Evolutionary conservation across 2,113 vertebrate species (phyloP).

Genomic region (Pterocles burchelli): DNA sequence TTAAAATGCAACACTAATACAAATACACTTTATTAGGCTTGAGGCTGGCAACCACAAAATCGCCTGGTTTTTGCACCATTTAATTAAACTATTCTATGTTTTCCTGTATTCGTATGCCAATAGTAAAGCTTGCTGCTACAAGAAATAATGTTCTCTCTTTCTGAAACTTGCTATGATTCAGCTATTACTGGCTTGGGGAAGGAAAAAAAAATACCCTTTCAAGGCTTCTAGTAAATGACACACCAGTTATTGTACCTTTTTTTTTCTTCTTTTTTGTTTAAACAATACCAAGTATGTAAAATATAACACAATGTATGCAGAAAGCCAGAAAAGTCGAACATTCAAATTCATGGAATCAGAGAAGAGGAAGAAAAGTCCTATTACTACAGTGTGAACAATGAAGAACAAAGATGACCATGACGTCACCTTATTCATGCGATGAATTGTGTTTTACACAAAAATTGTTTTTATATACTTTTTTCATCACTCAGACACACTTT

Average conservation of each 20-base stretch:
- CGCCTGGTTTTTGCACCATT: background rate
- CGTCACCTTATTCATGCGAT: background rate
- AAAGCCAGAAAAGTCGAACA: background rate
- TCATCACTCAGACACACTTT: background rate
- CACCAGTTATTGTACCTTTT: background rate
- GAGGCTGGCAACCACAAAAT: background rate
- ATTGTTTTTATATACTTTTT: background rate
- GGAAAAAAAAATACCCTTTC: background rate
- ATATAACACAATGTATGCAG: background rate
- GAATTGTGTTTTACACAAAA: background rate
- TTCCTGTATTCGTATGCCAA: background rate
- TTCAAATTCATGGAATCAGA: background rate
- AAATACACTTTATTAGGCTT: background rate
- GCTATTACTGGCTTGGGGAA: background rate
- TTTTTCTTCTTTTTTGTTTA: background rate
- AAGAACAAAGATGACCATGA: background rate
- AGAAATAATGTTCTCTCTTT: background rate
- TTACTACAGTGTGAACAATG: fast-evolving
- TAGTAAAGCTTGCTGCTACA: background rate
- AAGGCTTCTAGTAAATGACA: background rate
- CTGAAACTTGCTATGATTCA: background rate
- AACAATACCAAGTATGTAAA: background rate
- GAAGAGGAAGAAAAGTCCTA: background rate
- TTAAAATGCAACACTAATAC: background rate
- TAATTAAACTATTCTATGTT: background rate